Conservation (phyloP, 2,797 vertebrate species). For the Parotocinclus haroldoi region DNA sequence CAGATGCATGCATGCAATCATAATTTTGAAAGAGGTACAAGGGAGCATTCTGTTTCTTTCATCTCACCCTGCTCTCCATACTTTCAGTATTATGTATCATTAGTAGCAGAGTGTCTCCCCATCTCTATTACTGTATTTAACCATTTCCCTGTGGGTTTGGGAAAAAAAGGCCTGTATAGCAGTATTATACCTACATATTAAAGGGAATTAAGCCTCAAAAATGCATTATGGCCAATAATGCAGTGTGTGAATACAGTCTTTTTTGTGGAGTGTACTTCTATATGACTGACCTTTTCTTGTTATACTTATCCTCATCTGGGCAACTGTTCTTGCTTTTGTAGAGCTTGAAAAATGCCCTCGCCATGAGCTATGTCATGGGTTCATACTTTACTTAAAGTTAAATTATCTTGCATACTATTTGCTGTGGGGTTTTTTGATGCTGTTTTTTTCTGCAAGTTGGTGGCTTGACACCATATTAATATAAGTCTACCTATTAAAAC, state of each 20-base stretch:
- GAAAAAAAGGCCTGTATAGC: slow-evolving; percentile 9
- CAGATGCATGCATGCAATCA: neutral
- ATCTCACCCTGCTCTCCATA: neutral
- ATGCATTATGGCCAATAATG: slow-evolving; percentile 6
- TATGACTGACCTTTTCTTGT: neutral
- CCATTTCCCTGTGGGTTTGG: slow-evolving; percentile 12
- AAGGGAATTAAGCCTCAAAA: slow-evolving; percentile 4
- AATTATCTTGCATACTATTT: neutral
- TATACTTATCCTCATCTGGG: neutral
- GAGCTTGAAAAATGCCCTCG: neutral
- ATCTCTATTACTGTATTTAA: neutral
- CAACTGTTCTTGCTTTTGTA: neutral
- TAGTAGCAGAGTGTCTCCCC: neutral
- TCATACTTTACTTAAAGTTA: neutral
- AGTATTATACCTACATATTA: slow-evolving; percentile 17
- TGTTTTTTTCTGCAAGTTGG: no score
- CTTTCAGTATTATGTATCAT: neutral
- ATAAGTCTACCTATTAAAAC: no score
- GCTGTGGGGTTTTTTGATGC: neutral
- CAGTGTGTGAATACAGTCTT: neutral
- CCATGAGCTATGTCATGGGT: neutral
- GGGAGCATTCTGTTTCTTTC: slow-evolving; percentile 11
- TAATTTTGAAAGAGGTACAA: slow-evolving; percentile 5
- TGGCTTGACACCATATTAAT: no score
- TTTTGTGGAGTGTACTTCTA: no score